phyloP scores from a whole-genome alignment of 2,888 invertebrate genomes.

The Rambutsinella grinnellia region DNA sequence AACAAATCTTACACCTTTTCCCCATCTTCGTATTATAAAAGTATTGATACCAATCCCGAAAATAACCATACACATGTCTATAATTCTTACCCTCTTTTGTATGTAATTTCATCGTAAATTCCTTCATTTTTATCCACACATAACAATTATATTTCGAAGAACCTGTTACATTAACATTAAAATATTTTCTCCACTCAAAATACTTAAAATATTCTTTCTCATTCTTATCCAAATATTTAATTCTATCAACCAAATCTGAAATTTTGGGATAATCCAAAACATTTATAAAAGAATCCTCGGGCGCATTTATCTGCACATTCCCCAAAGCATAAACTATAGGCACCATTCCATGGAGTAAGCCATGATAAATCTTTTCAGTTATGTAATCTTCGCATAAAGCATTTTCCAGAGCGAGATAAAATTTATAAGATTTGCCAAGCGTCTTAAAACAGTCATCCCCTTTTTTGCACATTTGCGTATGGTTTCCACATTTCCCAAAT shows the following conservation, averaged over 20 bases:
- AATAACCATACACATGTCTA: not conserved
- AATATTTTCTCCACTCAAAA: slow-evolving; percentile 41
- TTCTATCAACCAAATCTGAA: slow-evolving; percentile 64
- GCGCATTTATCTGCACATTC: not conserved
- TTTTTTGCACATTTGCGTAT: slow-evolving; percentile 6
- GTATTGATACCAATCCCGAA: not conserved
- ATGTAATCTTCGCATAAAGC: slow-evolving; percentile 35
- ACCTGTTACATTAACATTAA: not conserved
- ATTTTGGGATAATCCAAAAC: slow-evolving; percentile 66
- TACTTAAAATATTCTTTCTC: slow-evolving; percentile 44
- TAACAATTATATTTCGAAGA: not conserved
- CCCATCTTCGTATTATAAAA: not conserved
- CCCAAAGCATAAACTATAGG: slow-evolving; percentile 34
- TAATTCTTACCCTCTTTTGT: not conserved
- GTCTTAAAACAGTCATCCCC: slow-evolving; percentile 11
- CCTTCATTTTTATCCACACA: not conserved
- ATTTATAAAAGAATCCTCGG: slow-evolving; percentile 65
- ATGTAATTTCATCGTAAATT: no score
- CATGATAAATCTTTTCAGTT: slow-evolving; percentile 35
- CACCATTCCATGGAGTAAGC: slow-evolving; percentile 24
- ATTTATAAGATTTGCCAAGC: slow-evolving; percentile 33
- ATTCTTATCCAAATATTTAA: slow-evolving; percentile 62
- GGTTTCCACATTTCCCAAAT: slow-evolving; percentile 36
- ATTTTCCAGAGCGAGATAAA: slow-evolving; percentile 41
- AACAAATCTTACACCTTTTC: not conserved